Percentiles rank a stretch among this genome's conserved stretches.
These are phyloP conservation scores for Daboia siamensis DNA, from an alignment of 2,113 vertebrate species.

Conservation along the genomic window DNA sequence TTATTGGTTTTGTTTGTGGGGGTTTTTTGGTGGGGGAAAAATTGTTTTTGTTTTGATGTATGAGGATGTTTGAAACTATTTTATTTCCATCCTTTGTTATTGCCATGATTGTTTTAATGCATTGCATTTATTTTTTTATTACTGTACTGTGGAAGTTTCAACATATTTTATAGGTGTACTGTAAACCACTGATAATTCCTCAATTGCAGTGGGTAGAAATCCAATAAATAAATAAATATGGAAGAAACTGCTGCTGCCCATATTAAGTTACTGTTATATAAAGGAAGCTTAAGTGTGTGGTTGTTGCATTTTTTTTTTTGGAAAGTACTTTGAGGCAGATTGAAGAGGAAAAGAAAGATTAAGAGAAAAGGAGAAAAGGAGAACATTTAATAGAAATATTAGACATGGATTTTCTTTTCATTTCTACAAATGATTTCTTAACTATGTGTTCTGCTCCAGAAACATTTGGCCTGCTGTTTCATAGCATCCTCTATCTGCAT, in stretches of 20 bases:
- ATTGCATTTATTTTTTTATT: background rate
- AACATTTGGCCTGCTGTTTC: background rate
- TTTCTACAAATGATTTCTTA: conserved; percentile 10
- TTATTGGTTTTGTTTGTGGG: background rate
- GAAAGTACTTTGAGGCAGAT: background rate
- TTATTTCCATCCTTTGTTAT: background rate
- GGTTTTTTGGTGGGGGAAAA: background rate
- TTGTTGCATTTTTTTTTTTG: background rate
- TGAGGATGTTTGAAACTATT: background rate
- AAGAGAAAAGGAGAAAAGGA: background rate
- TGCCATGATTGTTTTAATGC: background rate
- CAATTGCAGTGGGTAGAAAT: background rate
- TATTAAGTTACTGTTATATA: background rate
- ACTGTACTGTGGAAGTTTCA: background rate
- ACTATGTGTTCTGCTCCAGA: background rate
- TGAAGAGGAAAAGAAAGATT: too few species aligned
- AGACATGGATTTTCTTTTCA: background rate
- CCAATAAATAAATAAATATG: background rate
- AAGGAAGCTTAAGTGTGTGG: background rate
- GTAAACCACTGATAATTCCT: background rate
- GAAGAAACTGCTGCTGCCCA: background rate
- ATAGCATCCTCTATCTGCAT: background rate
- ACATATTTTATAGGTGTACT: background rate
- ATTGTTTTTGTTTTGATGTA: background rate
- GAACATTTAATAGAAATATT: background rate